Evolutionary conservation across 1,140 invertebrate genomes (phyloP), one percentile per base, ranked within the genome.

Genomic region (Bombyx mandarina): DNA sequence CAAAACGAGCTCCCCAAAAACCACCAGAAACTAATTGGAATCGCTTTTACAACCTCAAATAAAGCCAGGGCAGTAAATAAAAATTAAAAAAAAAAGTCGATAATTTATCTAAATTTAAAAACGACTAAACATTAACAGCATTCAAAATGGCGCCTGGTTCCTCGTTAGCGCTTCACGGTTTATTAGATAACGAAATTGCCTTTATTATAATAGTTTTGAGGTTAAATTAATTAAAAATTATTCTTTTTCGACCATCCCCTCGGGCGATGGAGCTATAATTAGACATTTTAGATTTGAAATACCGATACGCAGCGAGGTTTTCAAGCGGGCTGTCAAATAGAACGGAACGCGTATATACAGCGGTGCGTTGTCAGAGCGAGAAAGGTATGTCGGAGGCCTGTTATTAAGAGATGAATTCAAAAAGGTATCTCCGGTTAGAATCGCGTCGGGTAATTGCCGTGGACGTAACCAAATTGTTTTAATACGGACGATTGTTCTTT

Each of bases 191-290:
- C 79, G 61, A 83, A 84, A 84, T 86, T 82, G 77, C 69, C 69
- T 73, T 73, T 71, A 84, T 83, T 83, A 81, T 83, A 82, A 84
- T 86, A 84, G 77, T 86, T 83, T 82, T 78, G 54, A 75, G 73
- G 75, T 75, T 85, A 83, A 86, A 86, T 86, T 86, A 86, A 86
- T 85, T 86, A 86, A 79, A 82, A 82, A 79, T 78, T 70, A 69
- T 73, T 76, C 70, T 73, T 79, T 74, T 80, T 79, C 77, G 71
- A 80, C 73, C 66, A 71, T 75, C 75, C 73, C 66, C 66, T 66
- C 70, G 60, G 78, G 71, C 84, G 81, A 86, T 86, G 80, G 83
- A 82, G 83, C 80, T 85, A 82, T 83, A 86, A 86, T 86, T 86
- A 86, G 80, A 76, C 71, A 73, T 78, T 79, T 82, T 77, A 65